Conservation (phyloP, 2,888 invertebrate genomes). For the Athetis lepigone region DNA sequence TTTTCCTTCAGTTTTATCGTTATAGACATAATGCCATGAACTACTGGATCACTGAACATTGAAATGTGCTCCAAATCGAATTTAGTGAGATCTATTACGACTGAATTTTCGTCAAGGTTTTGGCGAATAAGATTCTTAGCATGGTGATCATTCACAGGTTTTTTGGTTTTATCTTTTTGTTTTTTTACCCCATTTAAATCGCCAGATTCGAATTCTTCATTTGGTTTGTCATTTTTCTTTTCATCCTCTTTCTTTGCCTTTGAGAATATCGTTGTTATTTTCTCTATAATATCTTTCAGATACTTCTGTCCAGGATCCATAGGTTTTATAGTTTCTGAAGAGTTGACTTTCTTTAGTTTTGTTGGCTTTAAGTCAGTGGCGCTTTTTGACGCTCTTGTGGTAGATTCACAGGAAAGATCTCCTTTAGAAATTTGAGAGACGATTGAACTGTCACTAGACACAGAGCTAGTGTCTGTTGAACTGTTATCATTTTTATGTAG, state of each 20-base stretch:
- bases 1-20: conserved; percentile 77
- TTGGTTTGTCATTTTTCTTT: conserved; percentile 35
- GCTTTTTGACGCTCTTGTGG: conserved; percentile 75
- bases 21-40: conserved; percentile 73
- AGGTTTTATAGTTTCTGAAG: conserved; percentile 37
- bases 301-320: conserved; percentile 75
- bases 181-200: conserved; percentile 40
- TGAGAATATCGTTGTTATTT: conserved; percentile 78
- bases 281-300: conserved; percentile 78
- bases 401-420: conserved; percentile 68
- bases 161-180: conserved; percentile 66
- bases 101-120: conserved; percentile 70
- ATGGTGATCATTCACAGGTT: conserved; percentile 58
- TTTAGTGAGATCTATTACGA: conserved; percentile 78
- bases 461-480: conserved; percentile 62
- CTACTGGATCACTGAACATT: conserved; percentile 69
- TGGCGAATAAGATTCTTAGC: conserved; percentile 66
- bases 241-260: conserved; percentile 64
- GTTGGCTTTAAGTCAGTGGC: conserved; percentile 66
- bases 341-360: conserved; percentile 41
- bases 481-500: conserved; percentile 71
- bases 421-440: conserved; percentile 42
- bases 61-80: conserved; percentile 78
- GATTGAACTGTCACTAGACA: conserved; percentile 68
- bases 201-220: conserved; percentile 43